Conservation (phyloP, 2,888 invertebrate genomes). For the Drosophila quinaria region DNA sequence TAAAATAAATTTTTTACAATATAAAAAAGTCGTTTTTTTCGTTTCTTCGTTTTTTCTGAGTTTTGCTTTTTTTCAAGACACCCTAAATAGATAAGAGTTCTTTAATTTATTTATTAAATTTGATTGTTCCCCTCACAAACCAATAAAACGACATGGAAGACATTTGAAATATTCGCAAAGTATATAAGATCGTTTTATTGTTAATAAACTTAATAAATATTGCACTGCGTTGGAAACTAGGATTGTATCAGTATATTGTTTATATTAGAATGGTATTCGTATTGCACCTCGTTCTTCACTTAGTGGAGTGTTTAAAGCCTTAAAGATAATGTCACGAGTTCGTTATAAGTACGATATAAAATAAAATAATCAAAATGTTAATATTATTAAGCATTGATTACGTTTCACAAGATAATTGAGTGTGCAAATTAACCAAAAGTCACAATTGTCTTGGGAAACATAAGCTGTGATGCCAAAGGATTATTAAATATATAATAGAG, state of each 20-base stretch:
- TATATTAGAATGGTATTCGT: conserved; percentile 49
- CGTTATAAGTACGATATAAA: conserved; percentile 10
- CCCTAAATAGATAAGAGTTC: no score
- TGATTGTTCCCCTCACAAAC: no score
- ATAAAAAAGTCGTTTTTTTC: no score
- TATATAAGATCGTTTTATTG: conserved; percentile 59
- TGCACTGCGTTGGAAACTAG: conserved; percentile 63
- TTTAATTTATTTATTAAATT: no score
- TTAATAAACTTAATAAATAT: conserved; percentile 62
- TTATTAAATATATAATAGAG: conserved; percentile 3
- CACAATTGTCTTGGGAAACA: conserved; percentile 80
- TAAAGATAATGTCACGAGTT: conserved; percentile 58
- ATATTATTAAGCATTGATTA: conserved; percentile 59
- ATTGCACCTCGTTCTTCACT: conserved; percentile 64
- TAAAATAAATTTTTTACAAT: no score
- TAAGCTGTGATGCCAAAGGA: conserved; percentile 63
- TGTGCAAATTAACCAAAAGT: background rate
- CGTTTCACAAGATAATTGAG: conserved; percentile 80
- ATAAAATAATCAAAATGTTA: conserved; percentile 17
- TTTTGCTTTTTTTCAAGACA: no score
- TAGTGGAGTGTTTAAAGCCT: conserved; percentile 38
- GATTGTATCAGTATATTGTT: conserved; percentile 17
- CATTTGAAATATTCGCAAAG: background rate
- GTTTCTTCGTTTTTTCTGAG: no score
- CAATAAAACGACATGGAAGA: background rate